Conservation (phyloP, 2,888 invertebrate species). For the Heliconius erato region DNA sequence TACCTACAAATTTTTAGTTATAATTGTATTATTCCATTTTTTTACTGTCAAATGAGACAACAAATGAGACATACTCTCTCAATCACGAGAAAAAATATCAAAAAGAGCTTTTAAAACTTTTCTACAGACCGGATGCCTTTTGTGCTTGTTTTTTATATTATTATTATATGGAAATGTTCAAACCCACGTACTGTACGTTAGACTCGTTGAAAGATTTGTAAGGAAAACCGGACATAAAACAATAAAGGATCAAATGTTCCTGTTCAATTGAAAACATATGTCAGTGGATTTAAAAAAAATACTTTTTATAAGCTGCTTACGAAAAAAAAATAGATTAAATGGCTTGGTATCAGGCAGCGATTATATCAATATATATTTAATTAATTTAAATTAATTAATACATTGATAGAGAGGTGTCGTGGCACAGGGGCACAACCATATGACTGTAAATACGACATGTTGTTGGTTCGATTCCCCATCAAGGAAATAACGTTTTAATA, state of each 20-base stretch:
- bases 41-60: neutral
- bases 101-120: slow-evolving; percentile 27
- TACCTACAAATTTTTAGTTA: too few species aligned
- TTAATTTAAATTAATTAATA: too few species aligned
- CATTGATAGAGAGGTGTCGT: neutral
- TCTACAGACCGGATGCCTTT: slow-evolving; percentile 50
- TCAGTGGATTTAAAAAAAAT: neutral
- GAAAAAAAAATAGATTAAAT: neutral
- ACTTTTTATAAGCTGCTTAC: neutral
- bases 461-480: too few species aligned
- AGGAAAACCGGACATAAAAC: slow-evolving; percentile 30
- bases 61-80: neutral
- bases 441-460: too few species aligned
- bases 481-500: too few species aligned
- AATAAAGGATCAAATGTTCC: slow-evolving; percentile 23
- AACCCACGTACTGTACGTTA: slow-evolving; percentile 9
- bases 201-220: slow-evolving; percentile 24
- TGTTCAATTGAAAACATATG: slow-evolving; percentile 7
- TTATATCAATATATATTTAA: too few species aligned
- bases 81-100: slow-evolving; percentile 21
- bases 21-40: neutral
- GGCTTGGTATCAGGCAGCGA: neutral
- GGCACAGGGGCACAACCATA: neutral
- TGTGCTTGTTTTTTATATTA: slow-evolving; percentile 39
- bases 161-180: slow-evolving; percentile 31